Conservation (phyloP, 2,113 vertebrate species). For the Peromyscus polionotus region DNA sequence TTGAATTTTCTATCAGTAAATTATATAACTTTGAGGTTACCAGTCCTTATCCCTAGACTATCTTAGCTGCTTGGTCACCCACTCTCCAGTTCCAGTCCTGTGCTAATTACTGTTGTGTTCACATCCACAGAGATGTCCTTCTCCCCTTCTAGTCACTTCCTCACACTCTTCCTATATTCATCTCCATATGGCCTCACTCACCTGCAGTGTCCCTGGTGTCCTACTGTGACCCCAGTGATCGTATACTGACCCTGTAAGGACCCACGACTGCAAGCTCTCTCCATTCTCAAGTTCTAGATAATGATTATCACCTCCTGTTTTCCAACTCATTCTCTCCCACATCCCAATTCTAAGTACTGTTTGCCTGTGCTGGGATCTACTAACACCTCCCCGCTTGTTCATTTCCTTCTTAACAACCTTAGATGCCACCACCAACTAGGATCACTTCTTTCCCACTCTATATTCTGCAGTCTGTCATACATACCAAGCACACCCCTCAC, state of each 20-base stretch:
- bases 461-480: not conserved
- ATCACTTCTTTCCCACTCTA: not conserved
- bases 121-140: not conserved
- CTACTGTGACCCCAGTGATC: not conserved
- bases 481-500: not conserved
- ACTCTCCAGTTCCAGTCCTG: not conserved
- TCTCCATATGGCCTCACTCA: not conserved
- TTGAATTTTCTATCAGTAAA: conserved; percentile 31
- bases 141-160: not conserved
- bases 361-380: not conserved
- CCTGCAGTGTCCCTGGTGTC: not conserved
- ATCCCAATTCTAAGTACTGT: conserved; percentile 5
- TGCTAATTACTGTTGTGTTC: conserved; percentile 19
- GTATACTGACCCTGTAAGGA: not conserved
- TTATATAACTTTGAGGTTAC: not conserved
- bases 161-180: not conserved
- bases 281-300: not conserved
- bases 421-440: conserved; percentile 7
- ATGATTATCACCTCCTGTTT: not conserved
- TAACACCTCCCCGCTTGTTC: not conserved
- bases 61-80: not conserved
- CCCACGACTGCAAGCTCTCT: not conserved
- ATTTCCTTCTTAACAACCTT: conserved; percentile 17
- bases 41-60: not conserved
- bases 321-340: not conserved